Evolutionary conservation across 2,888 invertebrate genomes (phyloP).

Genomic region (Acleris sparsana): DNA sequence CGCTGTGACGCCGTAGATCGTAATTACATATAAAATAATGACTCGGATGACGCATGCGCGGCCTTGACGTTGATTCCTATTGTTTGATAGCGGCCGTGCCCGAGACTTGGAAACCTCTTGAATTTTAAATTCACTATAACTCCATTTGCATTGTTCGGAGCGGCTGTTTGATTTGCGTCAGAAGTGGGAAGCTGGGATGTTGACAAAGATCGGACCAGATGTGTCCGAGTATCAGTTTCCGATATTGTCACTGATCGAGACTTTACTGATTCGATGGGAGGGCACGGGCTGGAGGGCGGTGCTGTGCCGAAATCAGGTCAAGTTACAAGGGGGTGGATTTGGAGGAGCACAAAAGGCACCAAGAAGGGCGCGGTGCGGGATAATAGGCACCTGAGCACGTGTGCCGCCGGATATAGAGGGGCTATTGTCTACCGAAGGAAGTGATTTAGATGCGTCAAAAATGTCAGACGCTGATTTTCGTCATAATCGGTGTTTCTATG

Average conservation of each 20-base stretch:
- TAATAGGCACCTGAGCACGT: slow-evolving; percentile 83
- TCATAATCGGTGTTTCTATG: slow-evolving; percentile 31
- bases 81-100: slow-evolving; percentile 63
- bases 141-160: slow-evolving; percentile 37
- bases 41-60: slow-evolving; percentile 62
- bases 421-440: slow-evolving; percentile 80
- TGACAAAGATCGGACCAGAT: slow-evolving; percentile 31
- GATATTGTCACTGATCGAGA: slow-evolving; percentile 44
- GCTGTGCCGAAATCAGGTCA: slow-evolving; percentile 70
- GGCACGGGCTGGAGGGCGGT: slow-evolving; percentile 75
- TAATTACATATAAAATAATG: slow-evolving; percentile 73
- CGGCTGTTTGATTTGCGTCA: slow-evolving; percentile 24
- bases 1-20: slow-evolving; percentile 55
- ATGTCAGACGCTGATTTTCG: slow-evolving; percentile 70
- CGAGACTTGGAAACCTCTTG: slow-evolving; percentile 49
- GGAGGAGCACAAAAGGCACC: slow-evolving; percentile 64
- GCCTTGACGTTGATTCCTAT: slow-evolving; percentile 75
- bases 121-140: slow-evolving; percentile 58
- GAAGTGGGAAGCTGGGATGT: slow-evolving; percentile 16
- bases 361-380: slow-evolving; percentile 60
- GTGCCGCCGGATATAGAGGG: slow-evolving; percentile 77
- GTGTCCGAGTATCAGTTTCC: slow-evolving; percentile 56
- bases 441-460: slow-evolving; percentile 75
- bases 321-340: slow-evolving; percentile 72
- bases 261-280: slow-evolving; percentile 67